Conservation (phyloP, 2,113 vertebrate genomes). For the Eolophus roseicapilla region DNA sequence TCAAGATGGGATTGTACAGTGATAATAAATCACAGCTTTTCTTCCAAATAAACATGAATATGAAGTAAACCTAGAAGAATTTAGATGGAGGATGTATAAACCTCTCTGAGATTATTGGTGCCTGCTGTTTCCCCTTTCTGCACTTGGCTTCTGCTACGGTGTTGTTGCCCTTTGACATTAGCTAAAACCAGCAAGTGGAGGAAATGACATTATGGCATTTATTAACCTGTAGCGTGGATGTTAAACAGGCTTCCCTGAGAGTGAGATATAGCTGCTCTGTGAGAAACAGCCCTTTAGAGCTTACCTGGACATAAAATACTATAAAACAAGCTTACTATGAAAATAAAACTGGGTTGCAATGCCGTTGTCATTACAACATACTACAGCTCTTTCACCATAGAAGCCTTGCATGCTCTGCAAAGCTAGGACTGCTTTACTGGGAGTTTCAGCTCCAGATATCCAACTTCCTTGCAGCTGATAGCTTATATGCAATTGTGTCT, state of each 20-base stretch:
- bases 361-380: not conserved
- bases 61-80: not conserved
- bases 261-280: not conserved
- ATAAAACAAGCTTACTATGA: not conserved
- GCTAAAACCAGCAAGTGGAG: not conserved
- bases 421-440: not conserved
- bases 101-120: not conserved
- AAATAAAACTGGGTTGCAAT: not conserved
- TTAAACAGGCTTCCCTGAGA: not conserved
- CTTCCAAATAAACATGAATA: not conserved
- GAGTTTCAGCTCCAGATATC: not conserved
- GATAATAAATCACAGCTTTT: not conserved
- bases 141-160: not conserved
- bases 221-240: not conserved
- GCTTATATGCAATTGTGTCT: not conserved
- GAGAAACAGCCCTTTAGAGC: not conserved
- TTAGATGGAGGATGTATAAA: not conserved
- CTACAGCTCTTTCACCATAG: not conserved
- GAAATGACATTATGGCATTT: conserved; percentile 2
- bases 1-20: too few species aligned
- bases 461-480: not conserved
- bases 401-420: not conserved
- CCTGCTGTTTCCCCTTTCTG: not conserved
- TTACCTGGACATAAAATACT: not conserved
- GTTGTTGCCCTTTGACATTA: not conserved